A percentile compares a stretch with the other conserved stretches of the same genome.
Conservation (phyloP, 2,113 vertebrate genomes). For the Hemichromis elongatus region DNA sequence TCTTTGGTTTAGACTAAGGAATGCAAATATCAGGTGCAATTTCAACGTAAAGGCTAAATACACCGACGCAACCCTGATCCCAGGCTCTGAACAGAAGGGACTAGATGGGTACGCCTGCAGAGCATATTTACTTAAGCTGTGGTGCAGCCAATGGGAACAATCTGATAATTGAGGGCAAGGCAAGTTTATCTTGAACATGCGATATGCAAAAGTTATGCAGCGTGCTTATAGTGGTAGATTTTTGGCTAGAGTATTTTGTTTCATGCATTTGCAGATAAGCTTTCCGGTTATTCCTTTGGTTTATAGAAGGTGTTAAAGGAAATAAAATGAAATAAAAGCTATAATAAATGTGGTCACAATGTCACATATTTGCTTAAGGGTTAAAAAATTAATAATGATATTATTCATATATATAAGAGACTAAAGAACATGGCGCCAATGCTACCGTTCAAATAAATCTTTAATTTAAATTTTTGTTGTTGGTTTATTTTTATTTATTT, state of each 20-base stretch:
- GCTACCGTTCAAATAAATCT: neutral
- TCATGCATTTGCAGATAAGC: neutral
- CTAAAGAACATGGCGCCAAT: neutral
- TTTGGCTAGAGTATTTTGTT: neutral
- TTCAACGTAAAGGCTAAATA: neutral
- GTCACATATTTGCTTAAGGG: neutral
- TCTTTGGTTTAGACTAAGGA: neutral
- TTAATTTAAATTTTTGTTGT: neutral
- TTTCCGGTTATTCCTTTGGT: neutral
- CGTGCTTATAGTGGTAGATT: neutral
- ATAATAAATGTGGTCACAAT: neutral
- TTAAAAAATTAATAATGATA: neutral
- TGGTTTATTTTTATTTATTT: neutral
- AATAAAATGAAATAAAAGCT: neutral
- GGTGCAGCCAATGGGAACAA: neutral
- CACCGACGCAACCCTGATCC: neutral
- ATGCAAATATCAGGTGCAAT: constrained; percentile 14
- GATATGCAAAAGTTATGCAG: neutral
- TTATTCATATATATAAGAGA: neutral
- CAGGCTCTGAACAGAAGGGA: neutral
- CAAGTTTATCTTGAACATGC: neutral
- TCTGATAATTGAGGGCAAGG: neutral
- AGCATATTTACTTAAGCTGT: neutral
- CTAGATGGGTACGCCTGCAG: neutral
- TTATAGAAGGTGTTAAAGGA: neutral